Evolutionary conservation across 2,888 invertebrate species (phyloP), one percentile per base, ranked within the genome.

Genomic region (Hypolimnas misippus): DNA sequence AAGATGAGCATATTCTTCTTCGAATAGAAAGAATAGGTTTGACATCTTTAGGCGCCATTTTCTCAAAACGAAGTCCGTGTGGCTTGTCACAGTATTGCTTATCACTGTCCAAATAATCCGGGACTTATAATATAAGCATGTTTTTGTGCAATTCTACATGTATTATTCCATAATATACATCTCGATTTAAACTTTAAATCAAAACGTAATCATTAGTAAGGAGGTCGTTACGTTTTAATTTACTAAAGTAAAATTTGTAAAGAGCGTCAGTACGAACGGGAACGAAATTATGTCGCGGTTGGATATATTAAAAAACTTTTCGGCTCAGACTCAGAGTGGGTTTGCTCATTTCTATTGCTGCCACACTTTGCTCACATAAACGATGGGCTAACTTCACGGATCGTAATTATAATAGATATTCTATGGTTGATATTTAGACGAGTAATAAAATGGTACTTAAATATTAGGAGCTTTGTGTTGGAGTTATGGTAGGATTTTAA

Each of bases 231-330:
- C 12, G 50, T 67, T 59, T 46, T 56, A 52, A 59, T 65, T 58
- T 51, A 46, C 29, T 61, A 42, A 44, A 60, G 56, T 59, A 54
- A 66, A 62, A 53, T 66, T 66, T 69, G 67, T 60, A 53, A 57
- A 70, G 68, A 55, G 59, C 62, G 57, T 58, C 42, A 58, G 64
- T 67, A 70, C 71, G 69, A 70, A 72, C 69, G 65, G n/a, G n/a
- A n/a, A n/a, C 69, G 68, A 69, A 73, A 75, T 76, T 69, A 73
- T 73, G 73, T 73, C 73, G 70, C 67, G 68, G 73, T 67, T 53
- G 69, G 74, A 73, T 74, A 76, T 76, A 76, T 77, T 77, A 76
- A 76, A 77, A 77, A 77, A 77, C 62, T 74, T 75, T 74, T 69
- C 21, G 68, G 63, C 61, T 66, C 67, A 62, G 59, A 63, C 63